A percentile compares a stretch with the other conserved stretches of the same genome.
Conservation (phyloP, 2,888 invertebrate species). For the Xiphydria camelus region DNA sequence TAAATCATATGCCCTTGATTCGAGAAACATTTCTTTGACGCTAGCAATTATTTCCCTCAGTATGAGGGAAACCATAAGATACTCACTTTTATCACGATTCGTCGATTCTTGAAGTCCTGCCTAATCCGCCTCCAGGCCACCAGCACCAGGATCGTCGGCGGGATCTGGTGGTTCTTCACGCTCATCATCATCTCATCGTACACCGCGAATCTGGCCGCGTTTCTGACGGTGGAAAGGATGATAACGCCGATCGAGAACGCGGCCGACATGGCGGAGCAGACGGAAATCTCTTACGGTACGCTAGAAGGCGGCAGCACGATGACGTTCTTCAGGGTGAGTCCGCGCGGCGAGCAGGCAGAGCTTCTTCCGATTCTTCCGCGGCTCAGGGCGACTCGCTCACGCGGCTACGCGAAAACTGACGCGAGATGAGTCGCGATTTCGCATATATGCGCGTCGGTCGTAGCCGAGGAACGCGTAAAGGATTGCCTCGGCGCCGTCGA, state of each 20-base stretch:
- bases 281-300: constrained; percentile 91
- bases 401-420: no score
- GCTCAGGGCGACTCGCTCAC: no score
- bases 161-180: constrained; percentile 99
- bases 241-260: constrained; percentile 95
- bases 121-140: constrained; percentile 68
- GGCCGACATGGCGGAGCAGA: constrained; percentile 93
- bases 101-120: no score
- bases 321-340: constrained; percentile 90
- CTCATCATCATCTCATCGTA: constrained; percentile 98
- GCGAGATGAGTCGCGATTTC: no score
- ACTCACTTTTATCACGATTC: no score
- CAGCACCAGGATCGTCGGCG: constrained; percentile 93
- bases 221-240: constrained; percentile 95
- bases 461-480: no score
- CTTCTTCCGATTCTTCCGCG: not conserved
- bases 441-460: not conserved
- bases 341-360: no score
- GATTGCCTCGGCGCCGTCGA: no score
- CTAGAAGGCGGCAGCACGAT: constrained; percentile 93
- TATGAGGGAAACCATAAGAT: no score
- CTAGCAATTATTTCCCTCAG: no score
- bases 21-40: no score
- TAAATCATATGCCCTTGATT: no score
- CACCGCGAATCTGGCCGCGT: constrained; percentile 97